These are phyloP conservation scores for Andrena praecox DNA, from an alignment of 2,888 invertebrate genomes.

Conservation along the genomic window DNA sequence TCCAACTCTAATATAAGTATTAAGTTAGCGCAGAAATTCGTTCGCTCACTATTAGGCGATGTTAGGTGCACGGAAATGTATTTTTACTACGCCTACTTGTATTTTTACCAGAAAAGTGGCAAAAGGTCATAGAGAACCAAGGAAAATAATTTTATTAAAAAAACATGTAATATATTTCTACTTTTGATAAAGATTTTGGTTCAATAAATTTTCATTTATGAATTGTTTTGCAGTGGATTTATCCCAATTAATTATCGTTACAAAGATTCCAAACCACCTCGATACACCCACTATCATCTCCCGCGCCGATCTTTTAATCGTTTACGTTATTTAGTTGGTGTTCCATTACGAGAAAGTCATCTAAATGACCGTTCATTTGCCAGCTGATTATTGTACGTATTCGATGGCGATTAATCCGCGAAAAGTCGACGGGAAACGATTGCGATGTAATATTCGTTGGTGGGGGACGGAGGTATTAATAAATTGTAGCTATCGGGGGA, in stretches of 20 bases:
- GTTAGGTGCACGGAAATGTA: too few species aligned
- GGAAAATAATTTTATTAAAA: too few species aligned
- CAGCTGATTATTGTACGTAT: background rate
- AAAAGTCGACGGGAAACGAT: background rate
- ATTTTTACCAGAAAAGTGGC: too few species aligned
- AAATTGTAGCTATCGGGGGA: slow-evolving; percentile 39
- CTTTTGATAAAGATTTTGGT: too few species aligned
- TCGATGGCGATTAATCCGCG: background rate
- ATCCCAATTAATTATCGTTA: background rate
- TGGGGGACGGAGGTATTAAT: slow-evolving; percentile 31
- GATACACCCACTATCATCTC: background rate
- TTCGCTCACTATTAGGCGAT: too few species aligned
- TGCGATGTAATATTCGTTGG: background rate
- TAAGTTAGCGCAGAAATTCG: too few species aligned
- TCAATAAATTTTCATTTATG: background rate
- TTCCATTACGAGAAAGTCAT: background rate
- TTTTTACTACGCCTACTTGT: too few species aligned
- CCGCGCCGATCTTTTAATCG: background rate
- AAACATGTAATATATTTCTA: too few species aligned
- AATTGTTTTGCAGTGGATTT: background rate
- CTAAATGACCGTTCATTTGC: background rate
- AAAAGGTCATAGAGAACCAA: too few species aligned
- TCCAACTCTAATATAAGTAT: too few species aligned
- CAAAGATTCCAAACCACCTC: background rate
- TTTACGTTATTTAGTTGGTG: background rate